Percentiles rank a stretch among this genome's conserved stretches.
Conservation (phyloP, 2,888 invertebrate species). For the Barypeithes pellucidus region DNA sequence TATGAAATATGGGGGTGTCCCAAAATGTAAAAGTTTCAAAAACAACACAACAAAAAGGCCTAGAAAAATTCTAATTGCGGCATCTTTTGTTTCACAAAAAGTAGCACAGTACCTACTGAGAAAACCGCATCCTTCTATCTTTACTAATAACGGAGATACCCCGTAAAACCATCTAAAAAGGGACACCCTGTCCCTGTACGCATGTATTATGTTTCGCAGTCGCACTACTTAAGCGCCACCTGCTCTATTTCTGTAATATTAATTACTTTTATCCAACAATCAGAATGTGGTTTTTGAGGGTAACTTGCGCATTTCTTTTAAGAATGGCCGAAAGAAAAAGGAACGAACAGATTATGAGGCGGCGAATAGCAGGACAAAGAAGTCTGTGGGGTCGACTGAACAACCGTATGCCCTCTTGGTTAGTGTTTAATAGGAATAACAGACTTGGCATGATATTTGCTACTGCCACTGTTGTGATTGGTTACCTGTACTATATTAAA, state of each 20-base stretch:
- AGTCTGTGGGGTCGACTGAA: slow-evolving; percentile 66
- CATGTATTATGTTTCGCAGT: no score
- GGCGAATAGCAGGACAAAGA: slow-evolving; percentile 69
- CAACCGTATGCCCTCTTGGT: slow-evolving; percentile 68
- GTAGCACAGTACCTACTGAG: no score
- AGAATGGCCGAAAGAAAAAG: slow-evolving; percentile 76
- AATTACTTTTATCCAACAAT: neutral
- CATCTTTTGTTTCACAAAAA: no score
- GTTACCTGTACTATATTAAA: slow-evolving; percentile 76
- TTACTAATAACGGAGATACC: no score
- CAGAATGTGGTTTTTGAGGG: slow-evolving; percentile 4
- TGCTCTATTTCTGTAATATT: neutral
- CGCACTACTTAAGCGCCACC: no score
- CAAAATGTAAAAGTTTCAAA: no score
- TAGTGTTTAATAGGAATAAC: slow-evolving; percentile 68
- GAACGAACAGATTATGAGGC: slow-evolving; percentile 74
- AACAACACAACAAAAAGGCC: no score
- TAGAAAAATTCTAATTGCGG: no score
- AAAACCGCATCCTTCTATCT: no score
- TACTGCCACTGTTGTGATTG: slow-evolving; percentile 75
- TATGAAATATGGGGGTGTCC: no score
- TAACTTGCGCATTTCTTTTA: slow-evolving; percentile 55
- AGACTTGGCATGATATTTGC: slow-evolving; percentile 72
- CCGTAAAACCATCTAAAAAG: no score
- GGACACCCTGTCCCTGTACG: no score